Base-by-base conservation (phyloP, 92 coral and sea anemone species). In the Anthopleura xanthogrammica region DNA sequence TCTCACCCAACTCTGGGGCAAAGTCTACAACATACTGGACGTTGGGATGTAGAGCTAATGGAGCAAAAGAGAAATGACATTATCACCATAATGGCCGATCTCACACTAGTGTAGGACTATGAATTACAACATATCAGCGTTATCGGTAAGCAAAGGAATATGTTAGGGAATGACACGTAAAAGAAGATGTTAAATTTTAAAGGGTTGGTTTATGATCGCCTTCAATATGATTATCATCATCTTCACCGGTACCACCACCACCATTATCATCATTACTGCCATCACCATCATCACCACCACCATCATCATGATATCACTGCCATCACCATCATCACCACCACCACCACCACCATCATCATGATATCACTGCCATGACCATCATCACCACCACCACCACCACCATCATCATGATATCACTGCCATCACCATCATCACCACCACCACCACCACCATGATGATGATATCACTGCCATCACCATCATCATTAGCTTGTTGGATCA, bases 1-100 rank as follows among this genome's bases (percentile, higher is more conserved):
- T 96, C 84, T 92, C 87, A 40, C 92, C 92, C 79, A 96, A 85
- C 78, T 96, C 99, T 7, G 99, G 96, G 1, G 99, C 85, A 79
- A 96, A 96, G 90, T 96, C 99, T 52, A 94, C 99, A 29, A 96
- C 88, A 81, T 93, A 96, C 84, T 96, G 99, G 16, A 94, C 87
- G 62, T 94, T 92, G 62, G 97, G 92, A 79, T 92, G 96, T 54
- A 91, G 89, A 24, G 66, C 99, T 92, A 88, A 66, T 66, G 76
- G 9, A n/a, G 46, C 43, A 55, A 23, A 55, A 78, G 24, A 75
- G 14, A 1, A 23, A 75, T 0, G 3, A 42, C 5, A 4, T 20
- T 29, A 72, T 36, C 8, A 20, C 17, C 22, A 72, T 72, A 39
- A 72, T 42, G 41, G 19, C 36, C 36, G 1, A 6, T 72, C 7